Evolutionary conservation across 1,140 invertebrate genomes (phyloP), one percentile per base, ranked within the genome.

Genomic region (Heliconius melpomene): DNA sequence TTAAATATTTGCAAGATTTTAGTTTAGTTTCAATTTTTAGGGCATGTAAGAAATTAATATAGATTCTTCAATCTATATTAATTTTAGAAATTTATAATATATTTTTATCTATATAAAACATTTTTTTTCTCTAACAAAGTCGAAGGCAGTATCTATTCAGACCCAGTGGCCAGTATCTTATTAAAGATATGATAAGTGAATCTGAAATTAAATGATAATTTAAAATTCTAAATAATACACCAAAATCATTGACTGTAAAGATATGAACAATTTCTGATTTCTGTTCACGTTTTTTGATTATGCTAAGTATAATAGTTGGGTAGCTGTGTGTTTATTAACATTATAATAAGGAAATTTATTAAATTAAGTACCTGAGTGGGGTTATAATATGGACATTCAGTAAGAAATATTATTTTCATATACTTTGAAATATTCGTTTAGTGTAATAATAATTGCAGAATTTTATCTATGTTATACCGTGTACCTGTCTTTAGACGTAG

Each of bases 191-290:
- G 60, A 66, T 66, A 29, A 66, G 23, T 23, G 11, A 66, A 66
- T 66, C 7, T 26, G 9, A 29, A 26, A 66, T 66, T 26, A 66
- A 66, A 26, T 26, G 60, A 66, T 66, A 26, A 66, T 66, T 60
- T 66, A 13, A 26, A 29, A 66, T 26, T 66, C 11, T 66, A 29
- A 66, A 66, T 66, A 74, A 46, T 54, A 66, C 36, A 75, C 20
- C 20, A 23, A 40, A 75, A 75, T 75, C 74, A 66, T n/a, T 23
- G 74, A 66, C 20, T 75, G 54, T 54, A 74, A 74, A 74, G 73
- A 74, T 74, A 57, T 75, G 32, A 75, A 23, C 23, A 23, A 11
- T 66, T 66, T 66, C 26, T 66, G 60, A 66, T 66, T 23, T 60
- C 54, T 20, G n/a, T 38, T 36, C 54, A 66, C 9, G 7, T 66